A percentile compares a stretch with the other conserved stretches of the same genome.
These are phyloP conservation scores for Sebastes umbrosus DNA, from an alignment of 2,797 vertebrate species.

Conservation along the genomic window DNA sequence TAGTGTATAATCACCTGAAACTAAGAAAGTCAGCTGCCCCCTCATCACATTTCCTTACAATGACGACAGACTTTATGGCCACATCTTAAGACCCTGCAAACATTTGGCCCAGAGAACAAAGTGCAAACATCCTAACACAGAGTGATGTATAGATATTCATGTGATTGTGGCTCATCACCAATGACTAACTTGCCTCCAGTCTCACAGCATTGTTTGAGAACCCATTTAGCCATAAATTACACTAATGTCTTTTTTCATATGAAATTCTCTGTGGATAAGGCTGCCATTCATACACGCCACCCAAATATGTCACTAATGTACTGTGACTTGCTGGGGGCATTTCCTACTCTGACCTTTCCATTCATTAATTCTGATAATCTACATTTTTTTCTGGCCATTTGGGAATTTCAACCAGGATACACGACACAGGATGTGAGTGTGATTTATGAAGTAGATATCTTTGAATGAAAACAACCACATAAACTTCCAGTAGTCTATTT, in stretches of 20 bases:
- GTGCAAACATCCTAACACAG: background rate
- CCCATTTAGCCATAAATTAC: background rate
- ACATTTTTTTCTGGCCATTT: background rate
- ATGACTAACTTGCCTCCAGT: conserved; percentile 5
- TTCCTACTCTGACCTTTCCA: conserved; percentile 12
- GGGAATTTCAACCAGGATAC: background rate
- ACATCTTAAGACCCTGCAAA: background rate
- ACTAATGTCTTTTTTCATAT: background rate
- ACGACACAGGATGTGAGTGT: background rate
- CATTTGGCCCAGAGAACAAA: conserved; percentile 8
- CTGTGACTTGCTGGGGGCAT: background rate
- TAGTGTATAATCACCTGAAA: no score
- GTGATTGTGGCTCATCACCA: conserved; percentile 16
- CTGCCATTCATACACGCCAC: background rate
- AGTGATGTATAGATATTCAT: background rate
- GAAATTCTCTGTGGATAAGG: background rate
- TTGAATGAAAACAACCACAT: background rate
- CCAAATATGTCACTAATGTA: background rate
- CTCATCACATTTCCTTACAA: no score
- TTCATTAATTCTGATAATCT: conserved; percentile 9
- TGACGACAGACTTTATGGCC: background rate
- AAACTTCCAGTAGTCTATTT: background rate
- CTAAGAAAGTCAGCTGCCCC: no score
- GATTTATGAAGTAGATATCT: no score
- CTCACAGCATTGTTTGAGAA: background rate